Evolutionary conservation across 2,797 vertebrate genomes (phyloP).

Genomic region (Babyrousa celebensis): DNA sequence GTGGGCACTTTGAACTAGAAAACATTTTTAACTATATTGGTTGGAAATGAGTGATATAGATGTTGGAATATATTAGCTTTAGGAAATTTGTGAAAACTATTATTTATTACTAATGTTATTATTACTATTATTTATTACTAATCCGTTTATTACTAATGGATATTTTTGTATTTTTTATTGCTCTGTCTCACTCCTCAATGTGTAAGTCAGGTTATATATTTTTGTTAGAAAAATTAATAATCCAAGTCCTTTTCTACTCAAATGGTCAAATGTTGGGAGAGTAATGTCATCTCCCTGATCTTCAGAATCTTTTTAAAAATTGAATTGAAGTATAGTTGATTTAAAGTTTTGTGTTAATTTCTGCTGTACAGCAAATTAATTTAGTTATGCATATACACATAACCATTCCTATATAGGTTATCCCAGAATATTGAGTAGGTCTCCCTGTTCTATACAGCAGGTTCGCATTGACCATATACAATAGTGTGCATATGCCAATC

Average conservation of each 20-base stretch:
- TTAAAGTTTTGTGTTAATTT: too few relatives aligned
- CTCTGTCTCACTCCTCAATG: not conserved
- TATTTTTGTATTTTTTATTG: not conserved
- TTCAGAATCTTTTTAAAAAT: not conserved
- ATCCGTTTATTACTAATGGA: too few relatives aligned
- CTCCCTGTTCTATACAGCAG: too few relatives aligned
- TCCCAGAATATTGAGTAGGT: too few relatives aligned
- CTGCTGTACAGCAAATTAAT: too few relatives aligned
- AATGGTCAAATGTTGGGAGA: not conserved
- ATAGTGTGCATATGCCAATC: too few relatives aligned
- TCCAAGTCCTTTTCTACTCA: not conserved
- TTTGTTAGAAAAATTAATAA: not conserved
- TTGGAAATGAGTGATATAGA: not conserved
- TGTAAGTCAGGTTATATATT: not conserved
- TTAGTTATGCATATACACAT: too few relatives aligned
- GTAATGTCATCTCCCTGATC: not conserved
- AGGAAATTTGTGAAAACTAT: not conserved
- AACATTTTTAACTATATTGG: not conserved
- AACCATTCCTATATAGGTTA: too few relatives aligned
- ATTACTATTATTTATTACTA: too few relatives aligned
- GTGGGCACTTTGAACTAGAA: not conserved
- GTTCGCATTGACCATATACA: too few relatives aligned
- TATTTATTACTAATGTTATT: not conserved
- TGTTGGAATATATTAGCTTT: not conserved
- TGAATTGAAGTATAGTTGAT: too few relatives aligned